Evolutionary conservation across 2,888 invertebrate species (phyloP), one percentile per base, ranked within the genome.

Genomic region (Tipula lateralis): DNA sequence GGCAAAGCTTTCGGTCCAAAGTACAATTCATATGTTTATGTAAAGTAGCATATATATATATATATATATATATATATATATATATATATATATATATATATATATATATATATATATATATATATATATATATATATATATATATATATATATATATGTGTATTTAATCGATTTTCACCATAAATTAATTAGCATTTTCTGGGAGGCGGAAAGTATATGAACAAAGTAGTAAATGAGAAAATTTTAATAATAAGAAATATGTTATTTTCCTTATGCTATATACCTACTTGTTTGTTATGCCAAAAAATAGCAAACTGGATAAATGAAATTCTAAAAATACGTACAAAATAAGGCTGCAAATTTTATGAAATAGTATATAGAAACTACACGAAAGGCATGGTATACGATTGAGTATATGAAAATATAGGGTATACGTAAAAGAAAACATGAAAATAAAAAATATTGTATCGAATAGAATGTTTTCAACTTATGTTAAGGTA

Each of bases 401-500:
- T n/a, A n/a, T n/a, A n/a, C n/a, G n/a, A n/a, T n/a, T n/a, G n/a
- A n/a, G n/a, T n/a, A n/a, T n/a, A n/a, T n/a, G 36, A 39, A 39
- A 39, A 39, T 39, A 50, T 66, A 66, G 9, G 66, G 44, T 16
- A 50, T 6, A 50, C n/a, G 32, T 3, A 66, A 66, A 66, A 66
- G 24, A 66, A 66, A 66, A 1, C 6, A 66, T 24, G 66, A 66
- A 24, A 24, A 66, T 24, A 66, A 66, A 66, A 50, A 29, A 29
- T 82, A 30, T 13, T 30, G 30, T 82, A 82, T 82, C 32, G 30
- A 82, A 82, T 30, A 30, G 82, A 32, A 82, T 66, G 30, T 30
- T 82, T 82, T 82, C 30, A 82, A 82, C 82, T 30, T 82, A 82
- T 82, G 82, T 82, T 82, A 82, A 30, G 32, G 82, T 82, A 82